Evolutionary conservation across 2,888 invertebrate species (phyloP).

Genomic region (Notocelia uddmanniana): DNA sequence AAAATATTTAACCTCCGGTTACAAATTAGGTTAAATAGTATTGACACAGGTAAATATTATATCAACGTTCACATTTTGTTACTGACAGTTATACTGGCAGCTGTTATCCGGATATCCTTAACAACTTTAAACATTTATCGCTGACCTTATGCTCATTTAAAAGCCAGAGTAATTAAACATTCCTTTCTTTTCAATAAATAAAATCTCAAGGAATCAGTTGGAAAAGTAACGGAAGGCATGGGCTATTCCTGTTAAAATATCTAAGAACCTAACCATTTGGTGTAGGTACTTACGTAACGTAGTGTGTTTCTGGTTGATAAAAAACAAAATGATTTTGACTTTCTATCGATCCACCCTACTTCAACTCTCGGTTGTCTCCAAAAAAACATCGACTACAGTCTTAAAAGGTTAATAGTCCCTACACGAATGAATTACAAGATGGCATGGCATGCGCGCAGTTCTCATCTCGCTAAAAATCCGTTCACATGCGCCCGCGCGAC

Average conservation of each 20-base stretch:
- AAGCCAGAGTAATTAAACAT: too few relatives aligned
- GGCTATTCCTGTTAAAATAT: too few relatives aligned
- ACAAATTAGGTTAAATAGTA: constrained; percentile 66
- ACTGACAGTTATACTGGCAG: constrained; percentile 17
- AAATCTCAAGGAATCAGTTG: too few relatives aligned
- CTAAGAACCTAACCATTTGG: too few relatives aligned
- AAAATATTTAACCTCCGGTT: constrained; percentile 71
- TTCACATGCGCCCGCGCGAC: constrained; percentile 79
- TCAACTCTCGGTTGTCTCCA: background rate
- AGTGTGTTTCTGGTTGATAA: too few relatives aligned
- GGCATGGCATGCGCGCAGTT: constrained; percentile 60
- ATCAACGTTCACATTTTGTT: constrained; percentile 23
- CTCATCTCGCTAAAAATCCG: constrained; percentile 67
- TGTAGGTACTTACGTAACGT: too few relatives aligned
- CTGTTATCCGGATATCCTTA: constrained; percentile 11
- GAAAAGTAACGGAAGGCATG: too few relatives aligned
- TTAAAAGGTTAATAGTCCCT: too few relatives aligned
- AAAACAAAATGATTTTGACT: too few relatives aligned
- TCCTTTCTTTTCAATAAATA: too few relatives aligned
- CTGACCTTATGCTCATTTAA: background rate
- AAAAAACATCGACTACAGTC: background rate
- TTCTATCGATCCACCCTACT: too few relatives aligned
- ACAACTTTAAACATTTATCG: background rate
- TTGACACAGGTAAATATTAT: constrained; percentile 43
- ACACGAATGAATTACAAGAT: constrained; percentile 34